Conservation (phyloP, 2,888 invertebrate species). For the Blastobasis lacticolella region DNA sequence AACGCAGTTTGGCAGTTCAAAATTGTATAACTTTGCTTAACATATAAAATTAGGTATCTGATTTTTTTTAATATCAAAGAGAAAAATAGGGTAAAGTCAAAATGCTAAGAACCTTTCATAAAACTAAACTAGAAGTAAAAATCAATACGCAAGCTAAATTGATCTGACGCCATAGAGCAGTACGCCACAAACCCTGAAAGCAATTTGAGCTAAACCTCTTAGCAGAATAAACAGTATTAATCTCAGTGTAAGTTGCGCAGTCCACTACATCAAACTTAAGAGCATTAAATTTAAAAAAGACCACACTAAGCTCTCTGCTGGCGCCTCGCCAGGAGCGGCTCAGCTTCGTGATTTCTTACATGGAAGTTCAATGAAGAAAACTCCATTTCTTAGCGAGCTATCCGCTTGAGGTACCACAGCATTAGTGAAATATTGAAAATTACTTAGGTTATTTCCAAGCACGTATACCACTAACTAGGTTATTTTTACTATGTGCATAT, state of each 20-base stretch:
- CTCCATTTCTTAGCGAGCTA: slow-evolving; percentile 15
- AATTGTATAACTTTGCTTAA: too few species aligned
- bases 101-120: not conserved
- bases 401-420: too few species aligned
- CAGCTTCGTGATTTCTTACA: slow-evolving; percentile 28
- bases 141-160: slow-evolving; percentile 10
- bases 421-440: too few species aligned
- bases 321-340: slow-evolving; percentile 37
- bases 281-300: slow-evolving; percentile 61
- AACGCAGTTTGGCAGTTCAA: too few species aligned
- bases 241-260: slow-evolving; percentile 44
- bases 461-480: too few species aligned
- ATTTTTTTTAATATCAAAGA: not conserved
- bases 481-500: too few species aligned
- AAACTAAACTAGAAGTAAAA: slow-evolving; percentile 12
- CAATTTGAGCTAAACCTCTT: slow-evolving; percentile 56
- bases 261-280: slow-evolving; percentile 62
- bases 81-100: not conserved
- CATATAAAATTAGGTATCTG: too few species aligned
- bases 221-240: slow-evolving; percentile 57
- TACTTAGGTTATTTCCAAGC: too few species aligned
- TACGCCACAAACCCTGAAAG: slow-evolving; percentile 24
- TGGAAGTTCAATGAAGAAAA: slow-evolving; percentile 27
- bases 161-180: slow-evolving; percentile 1
- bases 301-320: slow-evolving; percentile 36